A percentile compares a stretch with the other conserved stretches of the same genome.
Evolutionary conservation across 2,888 invertebrate species (phyloP).

Genomic region (Phrixothrix hirtus): DNA sequence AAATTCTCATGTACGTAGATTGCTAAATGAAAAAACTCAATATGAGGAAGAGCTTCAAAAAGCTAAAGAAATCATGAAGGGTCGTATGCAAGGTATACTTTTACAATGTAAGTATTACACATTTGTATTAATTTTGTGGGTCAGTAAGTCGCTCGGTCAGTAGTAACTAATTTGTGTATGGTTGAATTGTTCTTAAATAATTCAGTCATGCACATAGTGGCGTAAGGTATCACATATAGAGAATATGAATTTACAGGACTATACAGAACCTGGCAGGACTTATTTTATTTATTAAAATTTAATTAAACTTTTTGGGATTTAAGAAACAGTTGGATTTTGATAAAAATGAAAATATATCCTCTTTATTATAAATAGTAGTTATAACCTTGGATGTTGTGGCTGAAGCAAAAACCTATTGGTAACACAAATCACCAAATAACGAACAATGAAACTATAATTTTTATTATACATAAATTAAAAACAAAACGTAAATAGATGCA

Average conservation of each 20-base stretch:
- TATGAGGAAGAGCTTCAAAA: constrained; percentile 87
- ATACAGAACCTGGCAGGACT: constrained; percentile 2
- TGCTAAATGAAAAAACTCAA: constrained; percentile 81
- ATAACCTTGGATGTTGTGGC: no score
- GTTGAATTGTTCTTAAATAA: constrained; percentile 3
- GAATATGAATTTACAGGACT: constrained; percentile 1
- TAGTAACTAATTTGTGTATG: constrained; percentile 11
- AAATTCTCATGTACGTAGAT: constrained; percentile 86
- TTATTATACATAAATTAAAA: no score
- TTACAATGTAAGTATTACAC: constrained; percentile 83
- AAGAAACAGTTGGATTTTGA: no score
- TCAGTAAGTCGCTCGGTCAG: constrained; percentile 27
- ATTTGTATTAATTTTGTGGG: constrained; percentile 16
- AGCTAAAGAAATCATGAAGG: constrained; percentile 82
- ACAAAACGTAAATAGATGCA: no score
- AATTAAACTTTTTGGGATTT: no score
- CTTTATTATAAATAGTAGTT: no score
- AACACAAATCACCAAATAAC: no score
- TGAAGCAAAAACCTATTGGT: no score
- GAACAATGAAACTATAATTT: no score
- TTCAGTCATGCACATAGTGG: constrained; percentile 13
- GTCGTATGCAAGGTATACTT: constrained; percentile 81
- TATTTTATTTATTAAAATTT: no score
- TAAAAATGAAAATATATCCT: no score
- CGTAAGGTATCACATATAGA: constrained; percentile 5